Evolutionary conservation across 2,888 invertebrate species (phyloP).

Genomic region (Chrysolina oricalcia): DNA sequence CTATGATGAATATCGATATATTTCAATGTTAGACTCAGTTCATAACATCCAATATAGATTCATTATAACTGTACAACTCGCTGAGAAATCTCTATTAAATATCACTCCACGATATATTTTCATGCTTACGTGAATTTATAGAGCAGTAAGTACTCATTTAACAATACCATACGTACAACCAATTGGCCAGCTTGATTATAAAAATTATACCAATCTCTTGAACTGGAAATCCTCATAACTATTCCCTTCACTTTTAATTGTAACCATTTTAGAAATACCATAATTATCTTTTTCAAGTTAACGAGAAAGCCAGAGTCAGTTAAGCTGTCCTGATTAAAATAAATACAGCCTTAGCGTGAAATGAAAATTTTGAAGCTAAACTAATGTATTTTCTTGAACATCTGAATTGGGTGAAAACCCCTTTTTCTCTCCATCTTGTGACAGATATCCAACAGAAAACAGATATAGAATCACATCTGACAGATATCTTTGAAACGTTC

Average conservation of each 20-base stretch:
- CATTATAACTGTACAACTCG: too few species aligned
- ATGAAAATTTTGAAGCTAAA: too few species aligned
- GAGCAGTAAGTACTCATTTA: neutral
- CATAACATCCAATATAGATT: too few species aligned
- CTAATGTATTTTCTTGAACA: too few species aligned
- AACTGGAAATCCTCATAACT: neutral
- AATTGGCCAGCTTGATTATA: neutral
- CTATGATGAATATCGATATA: too few species aligned
- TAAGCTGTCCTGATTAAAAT: neutral
- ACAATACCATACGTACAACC: neutral
- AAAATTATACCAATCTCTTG: slow-evolving; percentile 1
- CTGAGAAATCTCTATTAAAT: neutral
- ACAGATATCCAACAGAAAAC: too few species aligned
- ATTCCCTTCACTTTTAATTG: slow-evolving; percentile 11
- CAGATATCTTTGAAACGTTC: too few species aligned
- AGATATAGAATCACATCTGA: too few species aligned
- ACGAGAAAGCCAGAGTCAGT: neutral
- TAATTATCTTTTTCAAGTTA: neutral
- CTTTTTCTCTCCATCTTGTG: too few species aligned
- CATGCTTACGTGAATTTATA: neutral
- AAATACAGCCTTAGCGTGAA: neutral
- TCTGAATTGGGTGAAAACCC: too few species aligned
- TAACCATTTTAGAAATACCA: neutral
- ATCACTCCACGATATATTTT: neutral
- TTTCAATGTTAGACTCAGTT: too few species aligned